Percentiles rank a stretch among this genome's conserved stretches.
Evolutionary conservation across 2,797 vertebrate genomes (phyloP).

Genomic region (Rhynchonycteris naso): DNA sequence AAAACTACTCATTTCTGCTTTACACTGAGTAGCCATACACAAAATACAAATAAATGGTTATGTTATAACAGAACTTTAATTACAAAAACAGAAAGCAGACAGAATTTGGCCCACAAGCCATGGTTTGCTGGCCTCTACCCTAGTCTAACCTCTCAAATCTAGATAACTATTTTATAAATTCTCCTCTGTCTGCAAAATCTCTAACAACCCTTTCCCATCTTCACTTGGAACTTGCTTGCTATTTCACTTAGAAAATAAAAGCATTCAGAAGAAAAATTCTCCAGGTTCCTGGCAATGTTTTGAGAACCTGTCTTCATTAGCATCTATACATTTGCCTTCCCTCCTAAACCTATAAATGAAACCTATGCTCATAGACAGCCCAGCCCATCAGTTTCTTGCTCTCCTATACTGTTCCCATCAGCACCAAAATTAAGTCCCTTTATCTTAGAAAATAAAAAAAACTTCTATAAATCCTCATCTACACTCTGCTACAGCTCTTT

Average conservation of each 20-base stretch:
- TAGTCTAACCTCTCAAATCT: not conserved
- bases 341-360: not conserved
- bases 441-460: slow-evolving; percentile 50
- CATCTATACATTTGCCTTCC: not conserved
- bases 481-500: slow-evolving; percentile 2
- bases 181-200: not conserved
- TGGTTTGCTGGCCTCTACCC: not conserved
- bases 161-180: slow-evolving; percentile 4
- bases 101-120: not conserved
- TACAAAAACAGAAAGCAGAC: not conserved
- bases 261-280: slow-evolving; percentile 30
- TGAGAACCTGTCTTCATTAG: not conserved
- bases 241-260: slow-evolving; percentile 50
- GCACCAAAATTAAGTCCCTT: not conserved
- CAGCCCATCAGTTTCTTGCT: not conserved
- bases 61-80: slow-evolving; percentile 33
- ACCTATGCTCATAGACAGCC: not conserved
- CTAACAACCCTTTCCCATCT: not conserved
- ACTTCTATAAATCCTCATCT: not conserved
- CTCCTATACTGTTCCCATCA: not conserved
- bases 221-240: slow-evolving; percentile 22
- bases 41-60: not conserved
- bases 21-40: not conserved
- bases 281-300: not conserved
- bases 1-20: not conserved